These are phyloP conservation scores for Plebejus anna DNA, from an alignment of 2,888 invertebrate genomes.

Conservation along the genomic window DNA sequence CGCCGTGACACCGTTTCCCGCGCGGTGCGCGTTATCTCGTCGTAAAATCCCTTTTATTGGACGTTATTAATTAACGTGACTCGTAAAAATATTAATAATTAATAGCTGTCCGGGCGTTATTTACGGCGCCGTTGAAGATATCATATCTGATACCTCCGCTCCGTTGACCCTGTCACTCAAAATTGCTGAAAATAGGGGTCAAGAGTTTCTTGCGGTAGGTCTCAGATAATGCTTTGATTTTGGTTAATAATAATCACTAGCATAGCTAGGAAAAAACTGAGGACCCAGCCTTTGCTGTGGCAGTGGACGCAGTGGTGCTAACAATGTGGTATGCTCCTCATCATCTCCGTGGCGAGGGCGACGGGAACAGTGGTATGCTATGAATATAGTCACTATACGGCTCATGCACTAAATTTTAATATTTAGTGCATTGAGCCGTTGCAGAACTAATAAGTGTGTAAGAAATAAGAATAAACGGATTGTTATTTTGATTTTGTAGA, in stretches of 20 bases:
- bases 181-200: background rate
- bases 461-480: no score
- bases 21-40: background rate
- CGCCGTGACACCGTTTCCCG: conserved; percentile 10
- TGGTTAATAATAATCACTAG: no score
- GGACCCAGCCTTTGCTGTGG: no score
- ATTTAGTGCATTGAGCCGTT: background rate
- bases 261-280: no score
- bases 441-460: background rate
- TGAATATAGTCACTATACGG: no score
- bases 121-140: background rate
- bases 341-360: background rate
- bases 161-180: background rate
- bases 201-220: no score
- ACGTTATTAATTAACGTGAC: background rate
- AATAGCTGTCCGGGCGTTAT: background rate
- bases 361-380: background rate
- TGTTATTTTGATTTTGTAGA: no score
- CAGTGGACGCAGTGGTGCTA: no score
- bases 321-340: background rate
- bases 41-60: conserved; percentile 19
- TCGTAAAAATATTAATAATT: conserved; percentile 9
- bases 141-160: background rate
- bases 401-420: no score
- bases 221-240: no score